Evolutionary conservation across 2,888 invertebrate genomes (phyloP), one percentile per base, ranked within the genome.

Genomic region (Seira musarum): DNA sequence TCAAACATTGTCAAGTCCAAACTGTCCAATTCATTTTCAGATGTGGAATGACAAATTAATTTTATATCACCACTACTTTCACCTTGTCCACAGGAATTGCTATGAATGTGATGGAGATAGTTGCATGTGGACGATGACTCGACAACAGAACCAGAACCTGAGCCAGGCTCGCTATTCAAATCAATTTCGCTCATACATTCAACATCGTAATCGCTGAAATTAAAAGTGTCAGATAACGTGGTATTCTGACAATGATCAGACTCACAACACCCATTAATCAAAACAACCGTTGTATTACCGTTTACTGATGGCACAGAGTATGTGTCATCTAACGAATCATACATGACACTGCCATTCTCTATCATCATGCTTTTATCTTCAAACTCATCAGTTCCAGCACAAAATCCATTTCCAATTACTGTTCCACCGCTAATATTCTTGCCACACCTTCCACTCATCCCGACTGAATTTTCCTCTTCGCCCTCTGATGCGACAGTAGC

Each of bases 1-100:
- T 93, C 93, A 88, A 93, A 93, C 85, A 93, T 89, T 82, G 92
- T 90, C 87, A 93, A 89, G 89, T 93, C 93, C 85, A 93, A 90
- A 83, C 93, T 92, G 85, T 93, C 93, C 91, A 93, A 92, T 88
- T 93, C 93, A 82, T 87, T 87, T 8, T 87, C 87, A 0, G 79
- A 77, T 15, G 76, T 78, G n/a, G 74, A 78, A 66, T 82, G 80
- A 74, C 76, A 82, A 70, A 66, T 66, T 74, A 68, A 80, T 75
- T 83, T 84, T 57, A 60, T 25, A 13, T 17, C 53, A 17, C n/a
- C 15, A 17, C 3, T 53, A 53, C 64, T 46, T 76, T 69, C 40
- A 63, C 46, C 40, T 30, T 21, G 17, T 5, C 25, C n/a, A 49
- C 49, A 5, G 68, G 64, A 2, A 81, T 40, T 13, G 61, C 60